Base-by-base conservation (phyloP, 2,113 vertebrate species). In the Ophiodon elongatus region DNA sequence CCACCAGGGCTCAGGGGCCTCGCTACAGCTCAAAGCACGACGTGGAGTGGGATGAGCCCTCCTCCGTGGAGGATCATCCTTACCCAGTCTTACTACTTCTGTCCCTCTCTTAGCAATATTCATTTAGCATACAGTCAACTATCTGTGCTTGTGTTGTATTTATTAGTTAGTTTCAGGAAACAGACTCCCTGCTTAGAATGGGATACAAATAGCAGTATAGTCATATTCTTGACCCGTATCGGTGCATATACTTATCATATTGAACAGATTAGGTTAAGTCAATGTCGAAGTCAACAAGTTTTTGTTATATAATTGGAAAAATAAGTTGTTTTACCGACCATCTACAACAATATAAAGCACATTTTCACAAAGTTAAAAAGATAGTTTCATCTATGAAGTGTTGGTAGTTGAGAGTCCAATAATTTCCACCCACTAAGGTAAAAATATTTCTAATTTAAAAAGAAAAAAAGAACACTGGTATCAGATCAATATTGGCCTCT, bases 31-130 rank as follows among this genome's bases (percentile, higher is more conserved):
- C 79, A 85, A 64, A 85, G 90, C 78, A 41, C 59, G 35, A 68
- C 90, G 86, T 83, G 76, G 73, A 81, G 73, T 83, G 9, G 91
- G 90, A 93, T 93, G 83, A 94, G 91, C 85, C 70, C 63, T 84
- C 52, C 84, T 89, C 86, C 73, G 47, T 33, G 25, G 93, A 87
- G 88, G 83, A 90, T 92, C 88, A 84, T 77, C 76, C 80, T 57
- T 71, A 84, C 76, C 60, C 76, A 59, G 73, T 62, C 84, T 81
- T 71, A 63, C 76, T 79, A 80, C 80, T 85, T 82, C 73, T 83
- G 62, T 78, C 79, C 84, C 78, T 84, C 76, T 76, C 75, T 80
- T 35, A 77, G 82, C 80, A 85, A 65, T 68, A 89, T 75, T 79
- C 79, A 70, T 84, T 80, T 65, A 80, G 75, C 84, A 82, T 76